These are phyloP conservation scores for Cerastis leucographa DNA, from an alignment of 2,888 invertebrate species.

Conservation along the genomic window DNA sequence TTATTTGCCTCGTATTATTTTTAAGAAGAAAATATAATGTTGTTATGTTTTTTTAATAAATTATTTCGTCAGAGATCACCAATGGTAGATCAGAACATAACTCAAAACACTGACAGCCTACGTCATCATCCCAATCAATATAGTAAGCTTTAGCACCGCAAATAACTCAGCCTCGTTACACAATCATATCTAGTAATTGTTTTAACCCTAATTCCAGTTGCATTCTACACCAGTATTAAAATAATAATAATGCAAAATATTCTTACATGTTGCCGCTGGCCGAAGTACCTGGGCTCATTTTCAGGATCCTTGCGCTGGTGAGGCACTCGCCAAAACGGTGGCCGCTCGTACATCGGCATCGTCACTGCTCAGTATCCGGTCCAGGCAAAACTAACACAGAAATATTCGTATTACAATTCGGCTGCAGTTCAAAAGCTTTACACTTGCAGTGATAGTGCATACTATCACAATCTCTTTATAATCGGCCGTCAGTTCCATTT, in stretches of 20 bases:
- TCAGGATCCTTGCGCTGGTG: constrained; percentile 86
- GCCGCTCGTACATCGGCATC: constrained; percentile 91
- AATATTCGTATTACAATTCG: constrained; percentile 55
- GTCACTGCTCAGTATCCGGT: constrained; percentile 61
- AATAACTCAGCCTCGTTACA: constrained; percentile 45
- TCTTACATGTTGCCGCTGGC: constrained; percentile 77
- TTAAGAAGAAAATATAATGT: not conserved
- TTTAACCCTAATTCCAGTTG: constrained; percentile 4
- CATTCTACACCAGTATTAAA: not conserved
- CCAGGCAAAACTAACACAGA: constrained; percentile 69
- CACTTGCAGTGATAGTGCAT: constrained; percentile 56
- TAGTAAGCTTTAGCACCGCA: constrained; percentile 13
- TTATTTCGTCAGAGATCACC: not conserved
- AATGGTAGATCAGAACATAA: not conserved
- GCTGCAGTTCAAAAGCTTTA: constrained; percentile 40
- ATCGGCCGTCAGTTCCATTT: constrained; percentile 57
- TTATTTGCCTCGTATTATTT: not conserved
- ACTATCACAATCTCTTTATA: constrained; percentile 57
- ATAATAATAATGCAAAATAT: constrained; percentile 33
- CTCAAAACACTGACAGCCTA: constrained; percentile 14
- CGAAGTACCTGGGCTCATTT: constrained; percentile 80
- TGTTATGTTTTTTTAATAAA: not conserved
- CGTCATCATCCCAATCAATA: constrained; percentile 35
- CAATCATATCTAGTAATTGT: constrained; percentile 12
- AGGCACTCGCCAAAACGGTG: constrained; percentile 92